These are phyloP conservation scores for Eupithecia exiguata DNA, from an alignment of 2,888 invertebrate genomes.

Conservation along the genomic window DNA sequence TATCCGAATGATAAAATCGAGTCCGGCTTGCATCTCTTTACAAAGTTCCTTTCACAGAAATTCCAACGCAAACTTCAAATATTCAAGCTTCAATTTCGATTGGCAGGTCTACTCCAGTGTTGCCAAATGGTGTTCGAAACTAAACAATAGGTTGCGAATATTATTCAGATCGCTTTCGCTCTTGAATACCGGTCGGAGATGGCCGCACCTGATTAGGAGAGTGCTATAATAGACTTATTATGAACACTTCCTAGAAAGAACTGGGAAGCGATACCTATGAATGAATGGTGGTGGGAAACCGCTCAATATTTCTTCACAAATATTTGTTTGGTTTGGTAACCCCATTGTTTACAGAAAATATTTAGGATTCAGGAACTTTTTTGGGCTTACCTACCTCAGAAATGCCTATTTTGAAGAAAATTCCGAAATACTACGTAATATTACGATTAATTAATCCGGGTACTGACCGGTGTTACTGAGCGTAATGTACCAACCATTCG, in stretches of 20 bases:
- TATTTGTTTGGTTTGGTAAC: background rate
- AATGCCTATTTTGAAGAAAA: too few species aligned
- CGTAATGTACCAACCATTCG: too few species aligned
- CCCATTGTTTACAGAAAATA: too few species aligned
- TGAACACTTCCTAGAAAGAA: conserved; percentile 11
- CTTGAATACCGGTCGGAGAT: conserved; percentile 39
- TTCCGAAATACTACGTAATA: too few species aligned
- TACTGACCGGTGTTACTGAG: too few species aligned
- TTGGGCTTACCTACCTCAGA: too few species aligned
- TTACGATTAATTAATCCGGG: too few species aligned
- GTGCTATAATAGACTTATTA: conserved; percentile 16
- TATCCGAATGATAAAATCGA: conserved; percentile 36
- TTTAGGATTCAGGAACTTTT: too few species aligned
- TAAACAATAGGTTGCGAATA: conserved; percentile 80
- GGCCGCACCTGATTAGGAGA: conserved; percentile 40
- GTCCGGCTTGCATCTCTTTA: conserved; percentile 12
- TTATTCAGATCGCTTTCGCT: conserved; percentile 78
- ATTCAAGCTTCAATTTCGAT: conserved; percentile 17
- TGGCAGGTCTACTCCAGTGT: conserved; percentile 31
- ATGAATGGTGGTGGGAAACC: background rate
- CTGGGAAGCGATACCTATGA: background rate
- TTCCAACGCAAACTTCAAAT: background rate
- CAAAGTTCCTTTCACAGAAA: background rate
- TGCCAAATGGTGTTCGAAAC: conserved; percentile 61
- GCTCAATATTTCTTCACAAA: background rate